A percentile compares a stretch with the other conserved stretches of the same genome.
Evolutionary conservation across 2,113 vertebrate genomes (phyloP).

Genomic region (Vombatus ursinus): DNA sequence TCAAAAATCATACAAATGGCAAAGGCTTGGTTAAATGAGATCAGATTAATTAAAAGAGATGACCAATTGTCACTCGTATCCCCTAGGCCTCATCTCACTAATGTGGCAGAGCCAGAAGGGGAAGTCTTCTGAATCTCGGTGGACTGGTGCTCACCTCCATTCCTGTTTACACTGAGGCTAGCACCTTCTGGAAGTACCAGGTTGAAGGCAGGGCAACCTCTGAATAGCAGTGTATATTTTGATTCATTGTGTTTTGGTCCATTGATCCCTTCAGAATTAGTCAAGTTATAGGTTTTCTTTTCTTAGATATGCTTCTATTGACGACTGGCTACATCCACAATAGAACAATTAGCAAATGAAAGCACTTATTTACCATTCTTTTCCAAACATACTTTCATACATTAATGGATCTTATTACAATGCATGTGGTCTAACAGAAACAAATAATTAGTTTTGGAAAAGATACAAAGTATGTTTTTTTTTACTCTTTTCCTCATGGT

Average conservation of each 20-base stretch:
- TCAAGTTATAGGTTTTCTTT: not conserved
- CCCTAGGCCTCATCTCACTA: slow-evolving; percentile 21
- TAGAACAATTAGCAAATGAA: not conserved
- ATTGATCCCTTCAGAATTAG: not conserved
- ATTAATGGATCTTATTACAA: not conserved
- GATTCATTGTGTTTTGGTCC: not conserved
- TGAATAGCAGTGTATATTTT: not conserved
- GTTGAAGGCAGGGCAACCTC: not conserved
- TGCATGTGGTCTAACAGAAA: not conserved
- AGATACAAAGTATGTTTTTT: not conserved
- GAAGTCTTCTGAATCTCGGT: slow-evolving; percentile 30
- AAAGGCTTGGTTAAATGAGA: slow-evolving; percentile 30
- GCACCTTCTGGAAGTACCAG: not conserved
- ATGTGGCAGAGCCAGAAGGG: slow-evolving; percentile 6
- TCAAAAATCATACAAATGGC: slow-evolving; percentile 19
- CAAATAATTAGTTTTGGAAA: not conserved
- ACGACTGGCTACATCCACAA: not conserved
- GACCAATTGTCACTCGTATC: slow-evolving; percentile 42
- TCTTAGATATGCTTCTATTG: not conserved
- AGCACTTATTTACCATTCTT: not conserved
- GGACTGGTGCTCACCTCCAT: slow-evolving; percentile 3
- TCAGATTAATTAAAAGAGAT: slow-evolving; percentile 46
- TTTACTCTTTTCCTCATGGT: not conserved
- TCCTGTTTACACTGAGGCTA: not conserved
- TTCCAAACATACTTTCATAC: not conserved